Conservation (phyloP, 2,113 vertebrate species). For the Psilopsiagon aymara region DNA sequence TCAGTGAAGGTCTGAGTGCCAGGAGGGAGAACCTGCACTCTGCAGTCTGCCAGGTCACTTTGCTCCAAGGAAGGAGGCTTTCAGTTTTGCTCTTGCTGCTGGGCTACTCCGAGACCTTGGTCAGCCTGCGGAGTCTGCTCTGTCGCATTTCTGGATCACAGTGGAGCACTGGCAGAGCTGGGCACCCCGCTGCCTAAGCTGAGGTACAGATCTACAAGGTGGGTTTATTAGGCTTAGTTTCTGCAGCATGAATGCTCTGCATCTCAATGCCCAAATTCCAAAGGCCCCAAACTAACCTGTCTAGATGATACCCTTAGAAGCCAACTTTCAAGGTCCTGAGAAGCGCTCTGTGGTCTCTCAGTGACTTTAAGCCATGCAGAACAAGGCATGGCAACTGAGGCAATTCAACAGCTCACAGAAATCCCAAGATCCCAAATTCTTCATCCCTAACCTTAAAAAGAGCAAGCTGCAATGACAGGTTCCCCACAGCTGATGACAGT, state of each 20-base stretch:
- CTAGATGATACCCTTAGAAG: constrained; percentile 20
- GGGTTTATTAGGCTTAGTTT: neutral
- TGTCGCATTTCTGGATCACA: neutral
- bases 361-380: neutral
- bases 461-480: constrained; percentile 7
- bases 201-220: neutral
- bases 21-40: neutral
- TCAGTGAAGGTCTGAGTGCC: neutral
- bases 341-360: neutral
- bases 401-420: neutral
- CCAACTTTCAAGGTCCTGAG: neutral
- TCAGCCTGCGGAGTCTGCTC: neutral
- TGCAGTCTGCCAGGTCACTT: neutral
- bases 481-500: constrained; percentile 19
- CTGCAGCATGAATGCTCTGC: neutral
- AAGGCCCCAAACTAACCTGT: neutral
- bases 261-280: neutral
- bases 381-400: neutral
- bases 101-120: neutral
- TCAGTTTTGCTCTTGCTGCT: neutral
- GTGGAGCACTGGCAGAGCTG: neutral
- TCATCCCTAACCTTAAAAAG: neutral
- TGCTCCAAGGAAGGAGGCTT: neutral
- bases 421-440: neutral
- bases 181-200: neutral